Evolutionary conservation across 1,140 invertebrate species (phyloP), one percentile per base, ranked within the genome.

Genomic region (Octopus bimaculoides): DNA sequence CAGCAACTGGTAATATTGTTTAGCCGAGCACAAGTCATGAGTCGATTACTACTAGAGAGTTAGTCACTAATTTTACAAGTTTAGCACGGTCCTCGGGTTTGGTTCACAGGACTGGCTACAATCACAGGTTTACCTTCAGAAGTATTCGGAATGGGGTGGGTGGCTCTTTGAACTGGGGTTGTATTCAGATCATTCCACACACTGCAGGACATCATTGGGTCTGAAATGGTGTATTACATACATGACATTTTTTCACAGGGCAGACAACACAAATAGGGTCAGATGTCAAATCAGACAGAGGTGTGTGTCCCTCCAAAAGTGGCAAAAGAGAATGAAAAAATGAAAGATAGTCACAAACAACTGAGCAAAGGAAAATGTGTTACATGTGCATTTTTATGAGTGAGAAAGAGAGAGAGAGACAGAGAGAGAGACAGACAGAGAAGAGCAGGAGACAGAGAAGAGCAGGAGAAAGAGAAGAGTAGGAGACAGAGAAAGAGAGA

Each of bases 121-220:
- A 41, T 41, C 26, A 41, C 26, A 41, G 26, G 17, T 71, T 71
- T 71, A 71, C 66, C 66, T 71, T 71, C 66, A 71, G 66, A 5
- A 41, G 26, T 41, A 71, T 71, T 71, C 66, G 26, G 26, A 71
- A n/a, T 71, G 26, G 14, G 66, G 66, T 71, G 66, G 14, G 66
- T 9, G 6, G 66, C 17, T 17, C 66, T 71, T 71, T 71, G 66
- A 71, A 71, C 66, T 71, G 66, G 66, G 17, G 66, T 20, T 14
- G 66, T 71, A 20, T 71, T 71, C 66, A 71, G 26, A 71, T 71
- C 66, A 71, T 71, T 71, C 66, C 66, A 71, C 17, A 71, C 66
- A 71, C 66, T 71, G 66, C 66, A 71, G 66, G 66, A 71, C 26
- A 20, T 71, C 66, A 71, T 4, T 17, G 66, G 26, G 66, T 71